phyloP scores from a whole-genome alignment of 2,797 vertebrate genomes.

The Pipistrellus kuhlii region DNA sequence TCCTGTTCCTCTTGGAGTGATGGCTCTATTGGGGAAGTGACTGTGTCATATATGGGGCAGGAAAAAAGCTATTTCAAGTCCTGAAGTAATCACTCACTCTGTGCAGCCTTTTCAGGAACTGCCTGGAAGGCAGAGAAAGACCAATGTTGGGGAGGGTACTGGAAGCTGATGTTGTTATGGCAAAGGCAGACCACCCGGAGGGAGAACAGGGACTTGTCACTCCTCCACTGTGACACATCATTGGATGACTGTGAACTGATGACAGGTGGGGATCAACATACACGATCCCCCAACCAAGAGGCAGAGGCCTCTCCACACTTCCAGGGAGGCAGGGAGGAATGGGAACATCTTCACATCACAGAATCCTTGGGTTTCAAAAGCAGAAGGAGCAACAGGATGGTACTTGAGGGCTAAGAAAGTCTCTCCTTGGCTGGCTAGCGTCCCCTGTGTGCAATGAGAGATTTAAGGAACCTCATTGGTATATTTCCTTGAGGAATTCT shows the following conservation, averaged over 20 bases:
- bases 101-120: constrained; percentile 68
- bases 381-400: background rate
- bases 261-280: background rate
- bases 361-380: background rate
- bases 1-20: constrained; percentile 76
- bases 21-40: constrained; percentile 78
- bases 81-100: constrained; percentile 56
- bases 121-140: constrained; percentile 31
- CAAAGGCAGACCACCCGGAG: background rate
- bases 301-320: background rate
- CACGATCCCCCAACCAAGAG: background rate
- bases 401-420: background rate
- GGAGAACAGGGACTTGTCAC: background rate
- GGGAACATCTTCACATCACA: background rate
- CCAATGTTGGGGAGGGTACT: background rate
- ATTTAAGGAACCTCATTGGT: background rate
- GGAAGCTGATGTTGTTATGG: background rate
- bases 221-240: background rate
- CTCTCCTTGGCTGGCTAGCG: background rate
- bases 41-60: constrained; percentile 77
- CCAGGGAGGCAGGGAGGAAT: background rate
- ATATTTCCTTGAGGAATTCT: constrained; percentile 31
- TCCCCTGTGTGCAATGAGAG: background rate
- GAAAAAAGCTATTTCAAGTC: constrained; percentile 70
- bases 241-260: background rate